Percentiles rank a stretch among this genome's conserved stretches.
These are phyloP conservation scores for Sebastes hubbsi DNA, from an alignment of 2,797 vertebrate species.

Conservation along the genomic window DNA sequence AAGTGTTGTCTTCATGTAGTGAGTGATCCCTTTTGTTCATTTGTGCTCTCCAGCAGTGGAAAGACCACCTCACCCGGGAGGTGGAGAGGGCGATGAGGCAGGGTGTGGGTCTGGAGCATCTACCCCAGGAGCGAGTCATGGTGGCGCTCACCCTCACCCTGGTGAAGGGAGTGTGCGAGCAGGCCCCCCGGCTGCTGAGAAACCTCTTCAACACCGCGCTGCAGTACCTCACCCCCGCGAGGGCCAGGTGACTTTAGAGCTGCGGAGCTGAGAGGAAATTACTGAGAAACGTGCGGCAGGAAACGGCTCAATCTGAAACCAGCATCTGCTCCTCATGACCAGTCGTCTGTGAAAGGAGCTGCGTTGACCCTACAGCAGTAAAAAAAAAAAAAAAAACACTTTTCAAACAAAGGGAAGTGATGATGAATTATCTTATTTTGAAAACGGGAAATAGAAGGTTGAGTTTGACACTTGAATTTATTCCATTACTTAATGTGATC, in stretches of 20 bases:
- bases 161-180: slow-evolving; percentile 84
- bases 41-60: slow-evolving; percentile 74
- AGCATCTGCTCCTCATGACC: neutral
- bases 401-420: neutral
- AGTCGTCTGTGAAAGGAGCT: neutral
- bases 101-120: slow-evolving; percentile 58
- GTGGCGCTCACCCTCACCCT: slow-evolving; percentile 86
- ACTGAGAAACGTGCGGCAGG: neutral
- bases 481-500: neutral
- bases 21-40: neutral
- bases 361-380: accelerated
- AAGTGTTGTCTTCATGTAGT: neutral
- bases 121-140: slow-evolving; percentile 81
- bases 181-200: slow-evolving; percentile 77
- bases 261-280: neutral
- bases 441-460: neutral
- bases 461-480: slow-evolving; percentile 3
- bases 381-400: neutral
- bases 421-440: neutral
- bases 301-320: neutral
- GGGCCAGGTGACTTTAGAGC: slow-evolving; percentile 33
- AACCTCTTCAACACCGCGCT: slow-evolving; percentile 73
- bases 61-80: slow-evolving; percentile 49
- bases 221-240: slow-evolving; percentile 71
- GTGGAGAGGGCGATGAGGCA: slow-evolving; percentile 64